Evolutionary conservation across 2,888 invertebrate genomes (phyloP).

Genomic region (Brenthis hecate): DNA sequence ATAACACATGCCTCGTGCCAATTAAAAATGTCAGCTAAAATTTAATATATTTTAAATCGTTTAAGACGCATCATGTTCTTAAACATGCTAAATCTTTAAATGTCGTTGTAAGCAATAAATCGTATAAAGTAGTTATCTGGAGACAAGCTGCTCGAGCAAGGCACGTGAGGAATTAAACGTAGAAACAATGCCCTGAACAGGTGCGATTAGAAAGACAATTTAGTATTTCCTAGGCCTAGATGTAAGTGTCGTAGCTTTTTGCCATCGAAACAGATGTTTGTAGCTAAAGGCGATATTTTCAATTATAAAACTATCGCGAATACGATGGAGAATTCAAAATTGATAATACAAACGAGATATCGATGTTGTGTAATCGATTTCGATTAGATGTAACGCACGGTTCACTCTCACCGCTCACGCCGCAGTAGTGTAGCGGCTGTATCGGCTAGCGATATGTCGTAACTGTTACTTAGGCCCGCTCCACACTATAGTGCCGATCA

Average conservation of each 20-base stretch:
- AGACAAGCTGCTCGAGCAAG: slow-evolving; percentile 67
- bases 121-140: slow-evolving; percentile 51
- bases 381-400: slow-evolving; percentile 41
- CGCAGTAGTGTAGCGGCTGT: slow-evolving; percentile 30
- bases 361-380: slow-evolving; percentile 28
- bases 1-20: slow-evolving; percentile 24
- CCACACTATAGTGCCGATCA: no score
- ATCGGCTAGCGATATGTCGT: slow-evolving; percentile 8
- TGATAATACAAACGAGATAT: slow-evolving; percentile 27
- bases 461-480: not conserved
- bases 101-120: slow-evolving; percentile 60
- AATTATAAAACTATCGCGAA: not conserved
- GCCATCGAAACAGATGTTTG: not conserved
- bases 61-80: slow-evolving; percentile 28
- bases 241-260: slow-evolving; percentile 50
- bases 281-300: not conserved
- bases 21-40: slow-evolving; percentile 10
- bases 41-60: not conserved
- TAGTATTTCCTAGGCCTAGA: slow-evolving; percentile 68
- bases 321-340: not conserved
- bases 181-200: slow-evolving; percentile 45
- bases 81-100: slow-evolving; percentile 40
- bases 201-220: slow-evolving; percentile 43
- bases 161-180: slow-evolving; percentile 79
- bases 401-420: slow-evolving; percentile 48